Evolutionary conservation across 23 tunicate species (phyloP).

Genomic region (Styela clava): DNA sequence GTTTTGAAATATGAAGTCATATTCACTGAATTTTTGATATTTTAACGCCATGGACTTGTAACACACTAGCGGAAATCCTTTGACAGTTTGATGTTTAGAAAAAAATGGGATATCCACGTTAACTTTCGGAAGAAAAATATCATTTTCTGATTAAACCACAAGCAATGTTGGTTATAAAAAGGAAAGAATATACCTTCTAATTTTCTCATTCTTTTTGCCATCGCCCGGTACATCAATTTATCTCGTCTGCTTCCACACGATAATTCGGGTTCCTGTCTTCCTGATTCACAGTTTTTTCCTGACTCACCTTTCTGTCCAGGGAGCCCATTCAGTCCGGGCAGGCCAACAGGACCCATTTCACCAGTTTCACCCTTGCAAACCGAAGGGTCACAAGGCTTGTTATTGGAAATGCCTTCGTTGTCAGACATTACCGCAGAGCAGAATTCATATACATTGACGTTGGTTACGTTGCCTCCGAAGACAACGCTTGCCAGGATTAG

Average conservation of each 20-base stretch:
- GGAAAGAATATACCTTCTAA: no score
- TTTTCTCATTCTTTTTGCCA: neutral
- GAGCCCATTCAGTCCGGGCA: neutral
- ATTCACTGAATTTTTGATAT: no score
- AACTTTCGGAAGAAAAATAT: no score
- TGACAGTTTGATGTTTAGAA: no score
- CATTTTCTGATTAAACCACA: no score
- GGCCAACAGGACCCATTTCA: neutral
- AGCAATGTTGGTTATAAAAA: no score
- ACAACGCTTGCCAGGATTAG: neutral
- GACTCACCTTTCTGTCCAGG: neutral
- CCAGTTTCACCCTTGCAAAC: neutral
- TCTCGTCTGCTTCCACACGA: neutral
- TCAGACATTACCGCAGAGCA: neutral
- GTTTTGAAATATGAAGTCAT: no score
- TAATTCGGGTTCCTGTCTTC: no score
- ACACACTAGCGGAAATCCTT: no score
- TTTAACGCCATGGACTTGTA: no score
- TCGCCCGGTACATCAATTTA: neutral
- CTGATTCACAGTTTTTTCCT: neutral
- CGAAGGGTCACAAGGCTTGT: neutral
- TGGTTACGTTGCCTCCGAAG: neutral
- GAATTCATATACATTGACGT: neutral
- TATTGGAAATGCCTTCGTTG: neutral
- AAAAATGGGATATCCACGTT: no score